phyloP scores from a whole-genome alignment of 2,888 invertebrate species.

The Melinaea menophilus region DNA sequence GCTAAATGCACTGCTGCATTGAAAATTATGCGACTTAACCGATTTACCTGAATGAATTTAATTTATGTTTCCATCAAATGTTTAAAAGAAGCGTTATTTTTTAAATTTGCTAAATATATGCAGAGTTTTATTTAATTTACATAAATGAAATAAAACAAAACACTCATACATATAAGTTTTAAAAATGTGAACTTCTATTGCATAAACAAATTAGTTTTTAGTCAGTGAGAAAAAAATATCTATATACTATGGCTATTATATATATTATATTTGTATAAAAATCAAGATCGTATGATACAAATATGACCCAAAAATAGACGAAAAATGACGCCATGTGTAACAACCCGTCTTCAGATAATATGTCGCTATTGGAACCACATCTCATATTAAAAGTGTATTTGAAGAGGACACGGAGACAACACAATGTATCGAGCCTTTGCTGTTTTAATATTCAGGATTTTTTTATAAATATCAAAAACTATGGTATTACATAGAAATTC shows the following conservation, averaged over 20 bases:
- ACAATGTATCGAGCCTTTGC: constrained; percentile 9
- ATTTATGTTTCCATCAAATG: not conserved
- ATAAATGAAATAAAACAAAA: too few species aligned
- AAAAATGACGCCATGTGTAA: not conserved
- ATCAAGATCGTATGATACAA: too few species aligned
- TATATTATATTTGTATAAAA: not conserved
- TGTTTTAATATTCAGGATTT: constrained; percentile 1
- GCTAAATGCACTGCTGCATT: constrained; percentile 12
- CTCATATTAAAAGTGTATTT: constrained; percentile 31
- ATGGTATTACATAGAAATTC: not conserved
- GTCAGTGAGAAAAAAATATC: too few species aligned
- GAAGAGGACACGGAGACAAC: constrained; percentile 27
- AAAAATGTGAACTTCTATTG: too few species aligned
- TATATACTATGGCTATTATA: too few species aligned
- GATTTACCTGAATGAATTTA: constrained; percentile 9
- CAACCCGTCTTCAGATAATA: constrained; percentile 1
- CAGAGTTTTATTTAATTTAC: too few species aligned
- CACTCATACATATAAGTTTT: too few species aligned
- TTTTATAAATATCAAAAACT: not conserved
- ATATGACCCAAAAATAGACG: not conserved
- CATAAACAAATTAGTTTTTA: too few species aligned
- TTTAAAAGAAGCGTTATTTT: too few species aligned
- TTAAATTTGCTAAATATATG: too few species aligned
- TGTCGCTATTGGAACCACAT: constrained; percentile 22
- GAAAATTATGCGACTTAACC: constrained; percentile 12